Evolutionary conservation across 2,113 vertebrate genomes (phyloP).

Genomic region (Loxodonta africana): DNA sequence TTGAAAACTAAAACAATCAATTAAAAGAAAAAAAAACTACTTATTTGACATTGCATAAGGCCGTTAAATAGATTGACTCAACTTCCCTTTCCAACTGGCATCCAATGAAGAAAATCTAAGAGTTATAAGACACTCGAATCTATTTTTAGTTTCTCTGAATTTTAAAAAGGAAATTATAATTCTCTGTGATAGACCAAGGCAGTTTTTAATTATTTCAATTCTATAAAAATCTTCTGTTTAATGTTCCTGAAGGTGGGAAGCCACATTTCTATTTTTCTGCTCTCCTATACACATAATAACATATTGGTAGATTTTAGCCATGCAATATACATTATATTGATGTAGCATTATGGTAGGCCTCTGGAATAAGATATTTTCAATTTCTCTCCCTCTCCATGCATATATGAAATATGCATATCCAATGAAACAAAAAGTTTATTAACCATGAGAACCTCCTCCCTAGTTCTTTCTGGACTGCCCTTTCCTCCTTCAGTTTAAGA

Average conservation of each 20-base stretch:
- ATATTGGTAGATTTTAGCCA: not conserved
- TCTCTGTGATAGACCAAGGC: not conserved
- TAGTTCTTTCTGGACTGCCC: not conserved
- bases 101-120: not conserved
- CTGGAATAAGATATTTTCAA: not conserved
- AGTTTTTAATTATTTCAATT: not conserved
- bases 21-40: not conserved
- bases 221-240: not conserved
- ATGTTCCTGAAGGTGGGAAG: not conserved
- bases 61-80: not conserved
- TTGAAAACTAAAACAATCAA: not conserved
- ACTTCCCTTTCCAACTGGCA: no score
- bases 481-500: not conserved
- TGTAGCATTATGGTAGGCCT: not conserved
- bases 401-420: not conserved
- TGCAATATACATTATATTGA: not conserved
- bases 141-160: not conserved
- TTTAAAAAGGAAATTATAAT: not conserved
- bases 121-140: not conserved
- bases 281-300: not conserved
- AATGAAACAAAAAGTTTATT: not conserved
- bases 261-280: not conserved
- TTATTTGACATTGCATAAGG: not conserved
- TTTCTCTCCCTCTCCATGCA: not conserved
- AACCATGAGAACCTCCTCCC: not conserved